Evolutionary conservation across 2,888 invertebrate species (phyloP).

Genomic region (Tenthredo mesomela): DNA sequence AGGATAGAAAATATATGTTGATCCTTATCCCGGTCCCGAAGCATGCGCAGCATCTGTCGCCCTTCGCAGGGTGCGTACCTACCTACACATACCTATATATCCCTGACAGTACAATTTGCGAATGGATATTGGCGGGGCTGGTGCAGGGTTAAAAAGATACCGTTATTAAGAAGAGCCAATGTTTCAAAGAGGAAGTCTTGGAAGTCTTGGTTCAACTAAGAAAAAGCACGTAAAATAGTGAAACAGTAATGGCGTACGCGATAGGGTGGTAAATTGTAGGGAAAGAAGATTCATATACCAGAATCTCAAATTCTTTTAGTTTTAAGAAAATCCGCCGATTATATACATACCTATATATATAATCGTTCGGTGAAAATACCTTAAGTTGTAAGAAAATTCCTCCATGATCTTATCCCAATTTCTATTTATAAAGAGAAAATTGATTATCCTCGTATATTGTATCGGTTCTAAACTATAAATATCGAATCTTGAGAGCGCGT

Average conservation of each 20-base stretch:
- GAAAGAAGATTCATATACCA: not conserved
- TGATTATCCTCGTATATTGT: not conserved
- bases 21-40: slow-evolving; percentile 14
- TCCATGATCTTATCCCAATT: not conserved
- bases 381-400: not conserved
- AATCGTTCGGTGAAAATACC: not conserved
- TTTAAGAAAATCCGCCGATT: not conserved
- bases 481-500: no score
- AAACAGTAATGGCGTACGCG: not conserved
- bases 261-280: not conserved
- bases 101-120: slow-evolving; percentile 11
- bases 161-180: slow-evolving; percentile 30
- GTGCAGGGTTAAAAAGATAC: not conserved
- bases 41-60: slow-evolving; percentile 27
- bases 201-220: not conserved
- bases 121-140: slow-evolving; percentile 28
- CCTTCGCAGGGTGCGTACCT: not conserved
- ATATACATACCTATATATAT: no score
- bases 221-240: slow-evolving; percentile 39
- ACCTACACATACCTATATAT: not conserved
- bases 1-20: slow-evolving; percentile 16
- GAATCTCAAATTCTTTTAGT: not conserved
- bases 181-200: not conserved
- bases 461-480: no score
- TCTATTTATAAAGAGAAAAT: not conserved